Conservation (phyloP, 30 jellyfish, hydroid and myxozoan genomes). For the Aurelia aurita complex sp. Pacific region DNA sequence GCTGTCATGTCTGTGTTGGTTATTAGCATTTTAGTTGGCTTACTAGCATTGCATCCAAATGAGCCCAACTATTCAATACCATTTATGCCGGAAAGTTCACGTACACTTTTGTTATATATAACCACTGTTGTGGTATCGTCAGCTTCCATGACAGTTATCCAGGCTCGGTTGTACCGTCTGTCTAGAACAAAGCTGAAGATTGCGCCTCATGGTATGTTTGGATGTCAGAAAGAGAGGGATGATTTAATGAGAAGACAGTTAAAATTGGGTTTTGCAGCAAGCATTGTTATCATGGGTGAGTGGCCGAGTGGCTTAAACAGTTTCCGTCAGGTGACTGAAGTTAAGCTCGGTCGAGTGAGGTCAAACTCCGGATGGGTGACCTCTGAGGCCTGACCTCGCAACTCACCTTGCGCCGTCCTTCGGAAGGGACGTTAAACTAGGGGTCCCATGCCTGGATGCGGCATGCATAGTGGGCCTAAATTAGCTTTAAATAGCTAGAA, state of each 20-base stretch:
- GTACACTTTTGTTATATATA: not conserved
- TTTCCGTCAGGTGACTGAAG: too few species aligned
- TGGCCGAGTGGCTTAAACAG: too few species aligned
- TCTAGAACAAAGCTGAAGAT: not conserved
- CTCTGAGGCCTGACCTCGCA: too few species aligned
- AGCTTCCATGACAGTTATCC: not conserved
- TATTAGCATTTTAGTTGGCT: not conserved
- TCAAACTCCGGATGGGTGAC: too few species aligned
- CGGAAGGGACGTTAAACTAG: too few species aligned
- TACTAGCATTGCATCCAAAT: not conserved
- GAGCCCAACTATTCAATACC: not conserved
- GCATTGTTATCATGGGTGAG: too few species aligned
- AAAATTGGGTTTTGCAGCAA: constrained; percentile 3
- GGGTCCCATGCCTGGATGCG: too few species aligned
- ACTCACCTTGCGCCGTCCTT: too few species aligned
- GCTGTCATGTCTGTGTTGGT: too few species aligned
- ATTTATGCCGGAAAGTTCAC: not conserved
- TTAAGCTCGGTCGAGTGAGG: too few species aligned
- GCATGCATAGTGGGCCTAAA: too few species aligned
- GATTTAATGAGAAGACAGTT: not conserved
- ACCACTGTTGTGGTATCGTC: not conserved
- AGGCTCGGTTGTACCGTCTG: not conserved
- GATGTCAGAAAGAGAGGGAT: not conserved
- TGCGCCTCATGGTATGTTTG: not conserved
- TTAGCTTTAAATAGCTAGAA: too few species aligned